A percentile compares a stretch with the other conserved stretches of the same genome.
phyloP scores from a whole-genome alignment of 2,888 invertebrate genomes.

The Patella pellucida region DNA sequence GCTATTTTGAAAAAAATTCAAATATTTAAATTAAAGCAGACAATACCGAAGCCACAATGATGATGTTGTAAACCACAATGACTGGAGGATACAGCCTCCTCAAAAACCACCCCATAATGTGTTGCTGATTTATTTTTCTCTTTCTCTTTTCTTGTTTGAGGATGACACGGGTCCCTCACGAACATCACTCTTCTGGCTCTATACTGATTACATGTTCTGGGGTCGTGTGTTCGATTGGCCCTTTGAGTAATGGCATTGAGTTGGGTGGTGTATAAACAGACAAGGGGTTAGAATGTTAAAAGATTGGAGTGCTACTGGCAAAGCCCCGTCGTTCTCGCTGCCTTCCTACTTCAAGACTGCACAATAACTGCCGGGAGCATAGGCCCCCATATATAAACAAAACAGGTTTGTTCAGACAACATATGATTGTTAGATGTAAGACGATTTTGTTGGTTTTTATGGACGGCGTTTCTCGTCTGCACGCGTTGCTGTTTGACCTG shows the following conservation, averaged over 20 bases:
- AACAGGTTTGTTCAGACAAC: background rate
- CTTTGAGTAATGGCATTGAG: background rate
- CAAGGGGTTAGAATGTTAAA: slow-evolving; percentile 2
- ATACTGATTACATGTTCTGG: background rate
- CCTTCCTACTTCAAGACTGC: background rate
- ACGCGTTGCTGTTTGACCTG: slow-evolving; percentile 5
- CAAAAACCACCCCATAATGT: no score
- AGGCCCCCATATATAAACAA: slow-evolving; percentile 10
- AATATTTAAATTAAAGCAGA: no score
- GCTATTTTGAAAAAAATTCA: no score
- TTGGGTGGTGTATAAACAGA: background rate
- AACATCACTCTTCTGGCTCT: background rate
- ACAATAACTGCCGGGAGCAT: slow-evolving; percentile 9
- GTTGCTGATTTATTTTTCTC: no score
- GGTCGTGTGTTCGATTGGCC: background rate
- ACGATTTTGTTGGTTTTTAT: background rate
- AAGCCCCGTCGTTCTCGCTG: background rate
- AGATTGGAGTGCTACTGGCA: slow-evolving; percentile 1
- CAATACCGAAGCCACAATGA: no score
- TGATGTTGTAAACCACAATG: no score
- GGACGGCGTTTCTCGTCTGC: background rate
- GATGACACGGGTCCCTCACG: background rate
- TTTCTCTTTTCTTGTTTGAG: no score
- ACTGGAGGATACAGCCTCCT: no score
- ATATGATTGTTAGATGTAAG: slow-evolving; percentile 1